These are phyloP conservation scores for Lytechinus pictus DNA, from an alignment of 35 echinoderm and acorn worm genomes.

Conservation along the genomic window DNA sequence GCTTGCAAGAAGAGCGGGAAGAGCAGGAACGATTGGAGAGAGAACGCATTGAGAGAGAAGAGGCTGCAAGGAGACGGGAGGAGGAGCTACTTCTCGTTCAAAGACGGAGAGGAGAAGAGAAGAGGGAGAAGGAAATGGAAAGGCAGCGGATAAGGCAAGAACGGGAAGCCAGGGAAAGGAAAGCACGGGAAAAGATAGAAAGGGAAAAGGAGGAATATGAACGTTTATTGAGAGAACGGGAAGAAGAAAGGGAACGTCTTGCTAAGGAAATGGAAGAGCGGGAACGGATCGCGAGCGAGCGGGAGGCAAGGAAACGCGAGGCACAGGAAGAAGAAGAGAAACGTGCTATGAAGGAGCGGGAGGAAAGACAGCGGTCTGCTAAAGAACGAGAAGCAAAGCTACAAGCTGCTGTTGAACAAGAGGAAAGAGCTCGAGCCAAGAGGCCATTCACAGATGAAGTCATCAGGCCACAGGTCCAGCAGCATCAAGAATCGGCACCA, in stretches of 20 bases:
- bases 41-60: constrained; percentile 53
- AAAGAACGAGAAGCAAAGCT: constrained; percentile 61
- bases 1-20: constrained; percentile 56
- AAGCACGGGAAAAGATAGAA: constrained; percentile 60
- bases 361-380: constrained; percentile 56
- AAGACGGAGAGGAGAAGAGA: constrained; percentile 52
- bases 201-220: constrained; percentile 52
- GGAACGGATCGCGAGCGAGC: constrained; percentile 15
- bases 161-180: constrained; percentile 34
- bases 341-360: constrained; percentile 43
- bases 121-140: constrained; percentile 41
- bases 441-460: background rate
- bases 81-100: constrained; percentile 45
- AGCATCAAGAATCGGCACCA: constrained; percentile 22
- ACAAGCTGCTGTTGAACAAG: constrained; percentile 39
- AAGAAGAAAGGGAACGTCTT: constrained; percentile 41
- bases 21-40: constrained; percentile 64
- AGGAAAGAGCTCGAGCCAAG: constrained; percentile 2
- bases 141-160: constrained; percentile 55
- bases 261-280: constrained; percentile 43
- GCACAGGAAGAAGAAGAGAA: constrained; percentile 47
- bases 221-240: background rate
- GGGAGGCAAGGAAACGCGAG: constrained; percentile 58
- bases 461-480: constrained; percentile 30
- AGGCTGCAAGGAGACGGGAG: constrained; percentile 44